phyloP scores from a whole-genome alignment of 2,888 invertebrate species.

The Leptinotarsa juncta region DNA sequence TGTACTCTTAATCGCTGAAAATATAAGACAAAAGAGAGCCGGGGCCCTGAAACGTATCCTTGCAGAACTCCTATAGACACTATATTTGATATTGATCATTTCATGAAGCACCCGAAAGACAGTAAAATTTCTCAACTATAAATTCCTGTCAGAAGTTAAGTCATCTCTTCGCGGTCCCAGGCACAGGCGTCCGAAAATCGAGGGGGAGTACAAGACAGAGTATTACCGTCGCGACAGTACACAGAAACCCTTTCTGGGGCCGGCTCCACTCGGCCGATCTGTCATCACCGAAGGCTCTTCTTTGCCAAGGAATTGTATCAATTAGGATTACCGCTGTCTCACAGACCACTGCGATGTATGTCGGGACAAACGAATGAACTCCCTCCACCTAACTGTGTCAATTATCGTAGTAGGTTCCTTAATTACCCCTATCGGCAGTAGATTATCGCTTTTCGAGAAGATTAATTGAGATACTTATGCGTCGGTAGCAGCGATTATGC shows the following conservation, averaged over 20 bases:
- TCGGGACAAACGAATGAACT: constrained; percentile 27
- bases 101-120: too few relatives aligned
- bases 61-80: too few relatives aligned
- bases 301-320: constrained; percentile 61
- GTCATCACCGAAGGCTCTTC: constrained; percentile 44
- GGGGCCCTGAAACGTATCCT: too few relatives aligned
- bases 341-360: constrained; percentile 25
- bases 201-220: constrained; percentile 44
- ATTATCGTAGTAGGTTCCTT: constrained; percentile 44
- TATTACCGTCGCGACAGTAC: constrained; percentile 62
- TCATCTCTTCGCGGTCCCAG: constrained; percentile 40
- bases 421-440: constrained; percentile 45
- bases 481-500: constrained; percentile 10
- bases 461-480: constrained; percentile 30
- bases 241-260: constrained; percentile 66
- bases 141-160: constrained; percentile 40
- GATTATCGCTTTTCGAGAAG: constrained; percentile 39
- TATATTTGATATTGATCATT: too few relatives aligned
- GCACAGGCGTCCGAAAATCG: constrained; percentile 50
- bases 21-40: too few relatives aligned
- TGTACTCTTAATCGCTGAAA: too few relatives aligned
- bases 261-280: constrained; percentile 63
- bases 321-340: constrained; percentile 58
- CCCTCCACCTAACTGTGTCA: constrained; percentile 28
- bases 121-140: background rate